Base-by-base conservation (phyloP, 2,113 vertebrate species). In the Lipotes vexillifer region DNA sequence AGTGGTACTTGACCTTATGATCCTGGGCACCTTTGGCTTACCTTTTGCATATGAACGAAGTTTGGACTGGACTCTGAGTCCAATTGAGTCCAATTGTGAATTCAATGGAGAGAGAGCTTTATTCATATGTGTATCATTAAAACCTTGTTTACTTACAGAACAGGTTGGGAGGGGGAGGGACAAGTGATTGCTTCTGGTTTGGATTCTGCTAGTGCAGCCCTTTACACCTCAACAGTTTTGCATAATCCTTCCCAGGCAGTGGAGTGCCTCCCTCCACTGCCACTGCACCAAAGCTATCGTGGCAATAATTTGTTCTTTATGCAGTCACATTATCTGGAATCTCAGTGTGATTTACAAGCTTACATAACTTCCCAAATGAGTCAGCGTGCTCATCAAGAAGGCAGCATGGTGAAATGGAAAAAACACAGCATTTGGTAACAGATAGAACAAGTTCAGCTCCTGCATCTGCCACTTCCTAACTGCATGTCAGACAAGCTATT, bases 281-380 rank as follows among this genome's bases (percentile, higher is more conserved):
- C n/a, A 6, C 65, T 78, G 71, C 81, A 68, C 46, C 49, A 31
- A 71, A 94, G 88, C 95, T 90, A 12, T 31, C 4, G 0, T 44
- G 81, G n/a, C 57, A 49, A 57, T 21, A 18, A 59, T 83, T 94
- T 29, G 59, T 87, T 93, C 93, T 82, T 69, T 33, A 75, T 17
- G 65, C 89, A 87, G 68, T 33, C 93, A n/a, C 78, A 49, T 95
- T 96, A 69, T 94, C 82, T 94, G 96, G 89, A 63, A 90, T 92
- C 85, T 87, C 86, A 9, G 3, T 75, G 95, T 93, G 69, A 95
- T 93, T 95, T 95, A 49, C 74, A 96, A 93, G 78, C 94, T 98
- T 97, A 98, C 29, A 63, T 97, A 98, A 98, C 66, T 44, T 63
- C 95, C 68, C 52, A 55, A 69, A 55, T 97, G 97, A 97, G 94